phyloP scores from a whole-genome alignment of 1,140 invertebrate genomes.

The Gonatopus flavifemur region DNA sequence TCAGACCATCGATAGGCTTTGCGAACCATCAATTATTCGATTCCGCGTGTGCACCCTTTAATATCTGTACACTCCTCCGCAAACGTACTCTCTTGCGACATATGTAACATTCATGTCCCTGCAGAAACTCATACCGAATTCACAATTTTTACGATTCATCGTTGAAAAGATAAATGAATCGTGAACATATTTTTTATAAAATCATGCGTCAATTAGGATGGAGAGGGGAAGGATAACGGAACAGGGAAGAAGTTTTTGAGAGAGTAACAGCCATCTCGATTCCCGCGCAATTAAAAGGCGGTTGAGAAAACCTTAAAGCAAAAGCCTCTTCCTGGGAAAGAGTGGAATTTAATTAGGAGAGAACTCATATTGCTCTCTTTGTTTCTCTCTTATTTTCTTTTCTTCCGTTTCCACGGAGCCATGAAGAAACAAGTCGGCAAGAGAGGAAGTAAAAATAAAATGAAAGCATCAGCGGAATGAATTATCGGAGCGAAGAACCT shows the following conservation, averaged over 20 bases:
- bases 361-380: slow-evolving; percentile 25
- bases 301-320: slow-evolving; percentile 53
- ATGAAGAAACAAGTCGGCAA: slow-evolving; percentile 40
- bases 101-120: too few relatives aligned
- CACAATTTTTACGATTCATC: too few relatives aligned
- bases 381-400: slow-evolving; percentile 42
- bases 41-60: slow-evolving; percentile 11
- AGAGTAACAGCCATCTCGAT: slow-evolving; percentile 42
- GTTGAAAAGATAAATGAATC: too few relatives aligned
- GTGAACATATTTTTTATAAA: slow-evolving; percentile 56
- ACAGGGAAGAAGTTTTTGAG: slow-evolving; percentile 28
- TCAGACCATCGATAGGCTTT: slow-evolving; percentile 29
- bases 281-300: slow-evolving; percentile 51
- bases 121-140: too few relatives aligned
- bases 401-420: slow-evolving; percentile 48
- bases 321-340: slow-evolving; percentile 46
- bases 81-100: too few relatives aligned
- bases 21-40: slow-evolving; percentile 45
- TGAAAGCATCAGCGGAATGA: slow-evolving; percentile 18
- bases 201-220: slow-evolving; percentile 53
- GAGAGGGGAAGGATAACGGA: slow-evolving; percentile 10
- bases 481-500: slow-evolving; percentile 24
- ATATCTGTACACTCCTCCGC: too few relatives aligned
- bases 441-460: slow-evolving; percentile 11
- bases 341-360: slow-evolving; percentile 57